phyloP scores from a whole-genome alignment of 2,797 vertebrate genomes.

The Epinephelus malabaricus region DNA sequence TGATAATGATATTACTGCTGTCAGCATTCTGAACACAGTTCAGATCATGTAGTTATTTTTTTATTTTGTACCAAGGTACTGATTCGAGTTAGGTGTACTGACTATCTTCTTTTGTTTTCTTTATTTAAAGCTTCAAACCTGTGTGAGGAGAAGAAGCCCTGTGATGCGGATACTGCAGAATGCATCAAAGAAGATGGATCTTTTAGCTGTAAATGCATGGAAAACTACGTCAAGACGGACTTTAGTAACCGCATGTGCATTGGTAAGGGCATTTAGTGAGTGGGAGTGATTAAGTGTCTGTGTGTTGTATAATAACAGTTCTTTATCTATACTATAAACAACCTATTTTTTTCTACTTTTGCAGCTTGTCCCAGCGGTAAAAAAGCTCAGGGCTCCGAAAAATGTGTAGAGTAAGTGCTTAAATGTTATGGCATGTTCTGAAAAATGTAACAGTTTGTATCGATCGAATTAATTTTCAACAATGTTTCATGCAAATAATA shows the following conservation, averaged over 20 bases:
- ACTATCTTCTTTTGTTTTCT: conserved; percentile 1
- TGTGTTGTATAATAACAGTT: not conserved
- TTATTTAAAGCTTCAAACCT: accelerated
- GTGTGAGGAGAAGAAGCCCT: conserved; percentile 21
- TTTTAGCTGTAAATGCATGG: accelerated
- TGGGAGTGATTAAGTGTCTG: not conserved
- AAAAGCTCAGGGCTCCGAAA: accelerated
- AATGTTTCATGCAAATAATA: not conserved
- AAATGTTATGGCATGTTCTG: not conserved
- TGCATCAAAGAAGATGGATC: accelerated
- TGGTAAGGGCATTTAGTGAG: conserved; percentile 61
- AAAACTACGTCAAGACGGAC: accelerated
- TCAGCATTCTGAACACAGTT: not conserved
- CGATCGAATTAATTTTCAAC: not conserved
- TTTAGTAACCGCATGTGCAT: conserved; percentile 39
- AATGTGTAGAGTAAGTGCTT: conserved; percentile 59
- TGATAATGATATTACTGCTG: not conserved
- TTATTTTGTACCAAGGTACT: not conserved
- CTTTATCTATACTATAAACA: not conserved
- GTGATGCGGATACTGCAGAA: accelerated
- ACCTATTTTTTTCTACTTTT: conserved; percentile 1
- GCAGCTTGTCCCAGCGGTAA: conserved; percentile 73
- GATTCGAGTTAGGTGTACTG: not conserved
- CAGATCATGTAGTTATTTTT: not conserved
- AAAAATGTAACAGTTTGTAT: not conserved